Base-by-base conservation (phyloP, 2,888 invertebrate genomes). In the Acleris literana region DNA sequence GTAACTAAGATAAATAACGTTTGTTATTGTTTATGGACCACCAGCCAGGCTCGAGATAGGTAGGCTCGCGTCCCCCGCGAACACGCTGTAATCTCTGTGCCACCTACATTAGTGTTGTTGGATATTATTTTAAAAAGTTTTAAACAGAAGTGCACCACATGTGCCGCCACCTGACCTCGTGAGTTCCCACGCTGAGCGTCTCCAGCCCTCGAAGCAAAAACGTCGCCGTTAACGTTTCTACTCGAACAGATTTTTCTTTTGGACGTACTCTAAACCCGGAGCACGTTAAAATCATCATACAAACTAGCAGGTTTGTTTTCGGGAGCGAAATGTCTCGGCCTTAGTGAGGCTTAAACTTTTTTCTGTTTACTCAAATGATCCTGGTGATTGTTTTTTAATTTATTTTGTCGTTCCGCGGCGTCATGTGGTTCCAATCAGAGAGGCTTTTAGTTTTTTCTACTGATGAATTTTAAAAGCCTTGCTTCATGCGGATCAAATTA, bases 311-410 rank as follows among this genome's bases (percentile, higher is more conserved):
- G 77, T 80, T 73, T 79, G 84, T 81, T 86, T 87, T 86, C 84
- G 85, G 86, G 86, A 85, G 90, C 88, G 83, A 89, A 63, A 89
- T 85, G 85, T 84, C 86, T 85, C 83, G 79, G 80, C 79, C 73
- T 83, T 85, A 85, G 78, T 72, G 86, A 86, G 83, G 85, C 88
- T 86, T 86, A 77, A 84, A 86, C 75, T 74, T 91, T 90, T 90
- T 90, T 90, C 81, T 89, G 88, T 89, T 90, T 86, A 87, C 89
- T 86, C 83, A 91, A 92, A 92, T 88, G 88, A 88, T 86, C 39
- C 86, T 89, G 86, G 87, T 90, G 89, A 91, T 92, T 90, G 91
- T 92, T 92, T 92, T 91, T 92, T 90, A 91, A 90, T 91, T 91
- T 91, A 88, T 91, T 89, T 84, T 84, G 82, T 85, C 84, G 84